These are phyloP conservation scores for Ceratotherium simum DNA, from an alignment of 2,113 vertebrate species.

Conservation along the genomic window DNA sequence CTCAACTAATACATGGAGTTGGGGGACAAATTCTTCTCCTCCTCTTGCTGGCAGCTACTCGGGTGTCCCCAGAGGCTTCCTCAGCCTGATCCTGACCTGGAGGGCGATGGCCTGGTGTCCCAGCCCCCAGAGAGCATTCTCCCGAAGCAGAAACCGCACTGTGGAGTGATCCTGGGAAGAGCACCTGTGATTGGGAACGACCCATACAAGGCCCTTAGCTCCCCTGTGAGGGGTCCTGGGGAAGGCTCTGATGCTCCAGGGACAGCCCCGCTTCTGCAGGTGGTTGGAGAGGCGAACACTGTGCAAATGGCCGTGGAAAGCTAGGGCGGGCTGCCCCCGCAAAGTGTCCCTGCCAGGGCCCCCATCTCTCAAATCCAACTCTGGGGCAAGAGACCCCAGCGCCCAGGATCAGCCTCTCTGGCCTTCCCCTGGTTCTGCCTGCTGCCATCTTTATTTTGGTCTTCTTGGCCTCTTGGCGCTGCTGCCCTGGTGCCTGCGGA, in stretches of 20 bases:
- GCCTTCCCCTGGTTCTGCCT: fast-evolving
- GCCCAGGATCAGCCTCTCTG: fast-evolving
- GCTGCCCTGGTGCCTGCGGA: fast-evolving
- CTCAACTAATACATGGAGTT: not conserved
- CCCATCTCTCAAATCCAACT: not conserved
- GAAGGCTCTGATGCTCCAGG: not conserved
- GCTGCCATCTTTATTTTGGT: not conserved
- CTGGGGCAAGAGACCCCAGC: not conserved
- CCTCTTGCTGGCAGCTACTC: not conserved
- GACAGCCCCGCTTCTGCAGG: fast-evolving
- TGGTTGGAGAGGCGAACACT: not conserved
- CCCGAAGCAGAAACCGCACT: not conserved
- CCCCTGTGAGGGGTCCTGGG: not conserved
- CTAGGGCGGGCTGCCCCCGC: not conserved
- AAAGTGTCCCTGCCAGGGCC: not conserved
- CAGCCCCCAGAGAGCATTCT: fast-evolving
- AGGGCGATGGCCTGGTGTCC: not conserved
- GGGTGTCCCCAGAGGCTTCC: not conserved
- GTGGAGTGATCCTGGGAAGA: not conserved
- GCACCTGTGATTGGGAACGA: not conserved
- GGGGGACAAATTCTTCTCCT: no score
- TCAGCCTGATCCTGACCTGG: not conserved
- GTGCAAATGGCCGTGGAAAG: fast-evolving
- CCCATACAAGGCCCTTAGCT: not conserved
- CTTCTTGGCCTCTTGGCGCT: not conserved